A percentile compares a stretch with the other conserved stretches of the same genome.
Conservation (phyloP, 2,797 vertebrate species). For the Ctenosaura bakeri region DNA sequence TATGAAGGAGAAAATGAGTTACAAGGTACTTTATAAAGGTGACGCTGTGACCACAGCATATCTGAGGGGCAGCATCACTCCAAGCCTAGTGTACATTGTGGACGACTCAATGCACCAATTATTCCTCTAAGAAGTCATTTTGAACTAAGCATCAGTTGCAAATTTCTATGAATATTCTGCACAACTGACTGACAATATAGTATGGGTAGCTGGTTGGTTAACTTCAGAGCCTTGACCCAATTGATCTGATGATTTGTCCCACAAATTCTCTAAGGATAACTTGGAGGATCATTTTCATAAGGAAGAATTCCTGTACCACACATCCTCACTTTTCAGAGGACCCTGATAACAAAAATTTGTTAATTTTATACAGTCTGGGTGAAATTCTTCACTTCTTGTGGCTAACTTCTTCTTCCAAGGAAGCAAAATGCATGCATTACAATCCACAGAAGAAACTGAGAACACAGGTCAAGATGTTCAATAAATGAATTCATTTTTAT, state of each 20-base stretch:
- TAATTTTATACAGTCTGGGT: not conserved
- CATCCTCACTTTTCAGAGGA: not conserved
- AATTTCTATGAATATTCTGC: not conserved
- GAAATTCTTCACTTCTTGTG: slow-evolving; percentile 1
- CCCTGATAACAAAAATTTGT: not conserved
- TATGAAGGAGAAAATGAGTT: not conserved
- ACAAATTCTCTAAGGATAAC: not conserved
- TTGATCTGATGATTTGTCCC: not conserved
- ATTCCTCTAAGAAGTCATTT: not conserved
- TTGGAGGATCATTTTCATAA: not conserved
- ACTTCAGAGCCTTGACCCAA: not conserved
- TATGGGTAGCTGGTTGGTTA: not conserved
- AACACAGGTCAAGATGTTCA: too few species aligned
- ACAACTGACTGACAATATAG: not conserved
- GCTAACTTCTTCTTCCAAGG: too few species aligned
- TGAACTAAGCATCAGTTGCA: not conserved
- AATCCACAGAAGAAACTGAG: too few species aligned
- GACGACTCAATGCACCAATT: not conserved
- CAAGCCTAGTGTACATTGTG: not conserved
- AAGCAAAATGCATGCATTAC: too few species aligned
- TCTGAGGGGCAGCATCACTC: not conserved
- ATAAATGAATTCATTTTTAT: too few species aligned
- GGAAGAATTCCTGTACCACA: slow-evolving; percentile 16
- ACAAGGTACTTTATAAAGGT: not conserved
- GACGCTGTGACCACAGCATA: not conserved